phyloP scores from a whole-genome alignment of 1,140 invertebrate genomes.

The Drosophila sproati region DNA sequence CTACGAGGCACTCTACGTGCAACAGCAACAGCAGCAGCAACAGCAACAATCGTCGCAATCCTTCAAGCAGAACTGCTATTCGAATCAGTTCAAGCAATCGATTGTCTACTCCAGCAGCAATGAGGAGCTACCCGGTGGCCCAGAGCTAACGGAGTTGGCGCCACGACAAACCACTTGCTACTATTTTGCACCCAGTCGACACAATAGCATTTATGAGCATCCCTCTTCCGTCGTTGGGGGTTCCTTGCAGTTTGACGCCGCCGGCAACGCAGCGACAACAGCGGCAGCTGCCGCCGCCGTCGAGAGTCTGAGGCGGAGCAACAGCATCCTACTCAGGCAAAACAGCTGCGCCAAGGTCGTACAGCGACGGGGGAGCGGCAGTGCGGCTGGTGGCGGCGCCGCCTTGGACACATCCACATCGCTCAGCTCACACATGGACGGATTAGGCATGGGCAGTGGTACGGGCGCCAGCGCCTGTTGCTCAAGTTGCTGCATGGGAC shows the following conservation, averaged over 20 bases:
- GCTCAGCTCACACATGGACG: constrained; percentile 76
- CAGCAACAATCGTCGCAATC: constrained; percentile 42
- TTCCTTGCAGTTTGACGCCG: constrained; percentile 75
- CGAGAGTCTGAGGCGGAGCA: constrained; percentile 75
- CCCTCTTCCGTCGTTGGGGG: constrained; percentile 79
- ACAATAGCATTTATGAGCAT: constrained; percentile 84
- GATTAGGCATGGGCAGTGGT: constrained; percentile 67
- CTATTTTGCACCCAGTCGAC: constrained; percentile 77
- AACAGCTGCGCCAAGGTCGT: constrained; percentile 81
- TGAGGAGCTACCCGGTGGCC: constrained; percentile 67
- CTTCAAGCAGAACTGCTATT: constrained; percentile 82
- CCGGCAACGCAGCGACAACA: constrained; percentile 63
- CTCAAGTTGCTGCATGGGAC: constrained; percentile 78
- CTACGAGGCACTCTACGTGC: constrained; percentile 83
- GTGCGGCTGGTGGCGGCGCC: constrained; percentile 35
- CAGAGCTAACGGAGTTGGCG: constrained; percentile 36
- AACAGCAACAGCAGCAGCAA: constrained; percentile 53
- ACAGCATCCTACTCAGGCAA: constrained; percentile 77
- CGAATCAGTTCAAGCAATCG: constrained; percentile 82
- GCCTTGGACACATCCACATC: constrained; percentile 67
- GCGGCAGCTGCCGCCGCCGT: constrained; percentile 78
- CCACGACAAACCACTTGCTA: constrained; percentile 75
- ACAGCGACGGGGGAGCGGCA: constrained; percentile 67
- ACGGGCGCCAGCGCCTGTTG: constrained; percentile 69
- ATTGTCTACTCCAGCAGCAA: constrained; percentile 82